Percentiles rank a stretch among this genome's conserved stretches.
phyloP scores from a whole-genome alignment of 1,140 invertebrate genomes.

The Eufriesea mexicana region DNA sequence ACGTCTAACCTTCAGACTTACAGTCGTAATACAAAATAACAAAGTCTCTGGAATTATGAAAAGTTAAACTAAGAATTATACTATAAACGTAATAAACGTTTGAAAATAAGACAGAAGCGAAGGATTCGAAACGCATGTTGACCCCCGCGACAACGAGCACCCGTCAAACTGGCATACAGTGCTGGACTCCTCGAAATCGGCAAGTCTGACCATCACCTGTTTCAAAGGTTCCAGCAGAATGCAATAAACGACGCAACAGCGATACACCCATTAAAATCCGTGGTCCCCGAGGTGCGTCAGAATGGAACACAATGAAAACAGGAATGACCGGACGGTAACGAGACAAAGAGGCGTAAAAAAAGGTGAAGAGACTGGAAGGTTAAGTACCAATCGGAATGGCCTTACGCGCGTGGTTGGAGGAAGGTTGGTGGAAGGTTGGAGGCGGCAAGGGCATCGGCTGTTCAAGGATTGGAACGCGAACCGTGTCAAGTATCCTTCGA shows the following conservation, averaged over 20 bases:
- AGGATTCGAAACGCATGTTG: too few relatives aligned
- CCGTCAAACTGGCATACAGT: too few relatives aligned
- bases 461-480: conserved; percentile 59
- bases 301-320: conserved; percentile 51
- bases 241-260: neutral
- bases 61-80: too few relatives aligned
- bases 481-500: conserved; percentile 62
- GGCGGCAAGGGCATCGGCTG: conserved; percentile 52
- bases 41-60: too few relatives aligned
- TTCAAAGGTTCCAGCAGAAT: neutral
- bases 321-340: conserved; percentile 41
- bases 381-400: conserved; percentile 56
- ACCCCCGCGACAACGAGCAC: too few relatives aligned
- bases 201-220: neutral
- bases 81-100: too few relatives aligned
- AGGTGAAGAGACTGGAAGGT: conserved; percentile 44
- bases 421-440: conserved; percentile 40
- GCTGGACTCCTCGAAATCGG: too few relatives aligned
- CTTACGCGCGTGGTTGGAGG: conserved; percentile 35
- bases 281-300: neutral
- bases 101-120: too few relatives aligned
- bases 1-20: too few relatives aligned
- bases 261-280: neutral
- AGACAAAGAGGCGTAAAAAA: conserved; percentile 19
- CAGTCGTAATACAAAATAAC: too few relatives aligned